Evolutionary conservation across 2,797 vertebrate genomes (phyloP).

Genomic region (Otus scops): DNA sequence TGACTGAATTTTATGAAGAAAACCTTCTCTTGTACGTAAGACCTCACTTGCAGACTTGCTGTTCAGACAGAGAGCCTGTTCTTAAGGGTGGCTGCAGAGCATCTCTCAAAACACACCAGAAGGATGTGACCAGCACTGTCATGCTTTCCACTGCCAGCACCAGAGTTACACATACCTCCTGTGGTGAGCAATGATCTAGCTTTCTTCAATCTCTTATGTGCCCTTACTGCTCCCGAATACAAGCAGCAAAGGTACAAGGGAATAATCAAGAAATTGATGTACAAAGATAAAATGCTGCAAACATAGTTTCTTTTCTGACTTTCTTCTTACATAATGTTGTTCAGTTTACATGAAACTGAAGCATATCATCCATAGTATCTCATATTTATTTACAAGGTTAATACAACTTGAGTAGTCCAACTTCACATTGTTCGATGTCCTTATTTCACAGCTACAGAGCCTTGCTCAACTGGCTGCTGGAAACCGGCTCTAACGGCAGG

Average conservation of each 20-base stretch:
- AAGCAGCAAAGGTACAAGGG: not conserved
- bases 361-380: not conserved
- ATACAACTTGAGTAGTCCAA: not conserved
- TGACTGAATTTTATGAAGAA: not conserved
- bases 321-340: not conserved
- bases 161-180: not conserved
- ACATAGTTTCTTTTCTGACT: not conserved
- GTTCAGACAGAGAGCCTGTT: not conserved
- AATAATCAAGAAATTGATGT: not conserved
- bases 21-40: not conserved
- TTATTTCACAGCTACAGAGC: not conserved
- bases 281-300: not conserved
- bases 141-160: not conserved
- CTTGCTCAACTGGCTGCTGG: not conserved
- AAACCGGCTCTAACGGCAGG: not conserved
- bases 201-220: not conserved
- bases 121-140: not conserved
- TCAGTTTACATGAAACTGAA: not conserved
- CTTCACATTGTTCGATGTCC: not conserved
- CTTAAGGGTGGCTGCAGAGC: not conserved
- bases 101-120: not conserved
- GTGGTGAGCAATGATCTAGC: not conserved
- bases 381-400: not conserved
- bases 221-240: not conserved
- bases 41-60: not conserved